phyloP scores from a whole-genome alignment of 2,888 invertebrate species.

The Phyllotreta cruciferae region DNA sequence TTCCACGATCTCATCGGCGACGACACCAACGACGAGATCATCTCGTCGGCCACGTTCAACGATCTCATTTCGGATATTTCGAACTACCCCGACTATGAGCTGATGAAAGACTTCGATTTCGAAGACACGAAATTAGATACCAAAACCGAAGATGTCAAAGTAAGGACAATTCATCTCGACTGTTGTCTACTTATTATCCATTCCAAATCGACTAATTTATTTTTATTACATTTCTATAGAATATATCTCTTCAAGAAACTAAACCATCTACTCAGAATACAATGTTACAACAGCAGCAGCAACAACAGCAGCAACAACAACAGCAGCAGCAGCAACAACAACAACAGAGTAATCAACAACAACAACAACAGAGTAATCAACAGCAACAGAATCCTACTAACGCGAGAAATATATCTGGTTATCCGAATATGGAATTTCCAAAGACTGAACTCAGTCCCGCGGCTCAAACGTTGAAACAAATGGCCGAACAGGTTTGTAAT shows the following conservation, averaged over 20 bases:
- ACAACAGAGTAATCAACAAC: constrained; percentile 53
- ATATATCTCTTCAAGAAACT: constrained; percentile 40
- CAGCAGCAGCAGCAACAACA: constrained; percentile 44
- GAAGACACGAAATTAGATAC: constrained; percentile 65
- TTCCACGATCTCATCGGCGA: constrained; percentile 84
- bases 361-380: constrained; percentile 49
- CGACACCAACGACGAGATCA: constrained; percentile 81
- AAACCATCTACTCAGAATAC: constrained; percentile 51
- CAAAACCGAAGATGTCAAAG: constrained; percentile 57
- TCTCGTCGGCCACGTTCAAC: constrained; percentile 79
- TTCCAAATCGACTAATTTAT: too few species aligned
- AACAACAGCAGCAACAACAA: constrained; percentile 56
- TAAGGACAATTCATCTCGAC: too few species aligned
- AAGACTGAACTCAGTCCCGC: constrained; percentile 83
- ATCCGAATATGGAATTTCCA: constrained; percentile 58
- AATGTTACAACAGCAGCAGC: constrained; percentile 51
- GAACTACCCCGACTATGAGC: constrained; percentile 70
- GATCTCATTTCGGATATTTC: constrained; percentile 88
- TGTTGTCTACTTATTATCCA: too few species aligned
- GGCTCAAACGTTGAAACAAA: constrained; percentile 93
- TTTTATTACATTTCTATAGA: background rate
- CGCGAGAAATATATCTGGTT: constrained; percentile 46
- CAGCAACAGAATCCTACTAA: constrained; percentile 45
- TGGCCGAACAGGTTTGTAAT: constrained; percentile 80
- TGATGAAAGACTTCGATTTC: constrained; percentile 81